Conservation (phyloP, 1,140 invertebrate species). For the Sarcophaga peregrina region DNA sequence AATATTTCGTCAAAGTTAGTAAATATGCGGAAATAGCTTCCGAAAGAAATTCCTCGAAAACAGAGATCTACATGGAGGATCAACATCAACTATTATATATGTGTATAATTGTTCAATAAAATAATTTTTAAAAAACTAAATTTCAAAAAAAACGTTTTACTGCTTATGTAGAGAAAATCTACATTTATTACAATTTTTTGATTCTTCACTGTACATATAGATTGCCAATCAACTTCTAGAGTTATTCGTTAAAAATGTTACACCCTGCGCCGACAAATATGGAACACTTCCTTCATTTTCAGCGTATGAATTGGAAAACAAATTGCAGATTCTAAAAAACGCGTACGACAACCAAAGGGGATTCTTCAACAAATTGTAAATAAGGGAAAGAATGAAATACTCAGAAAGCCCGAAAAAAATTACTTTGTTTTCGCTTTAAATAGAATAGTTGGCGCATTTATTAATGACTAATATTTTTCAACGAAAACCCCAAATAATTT, state of each 20-base stretch:
- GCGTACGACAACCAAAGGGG: constrained; percentile 18
- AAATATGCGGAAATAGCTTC: too few species aligned
- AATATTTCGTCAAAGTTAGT: too few species aligned
- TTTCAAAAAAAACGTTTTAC: too few species aligned
- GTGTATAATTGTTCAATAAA: too few species aligned
- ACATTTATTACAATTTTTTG: constrained; percentile 34
- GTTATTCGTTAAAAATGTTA: constrained; percentile 38
- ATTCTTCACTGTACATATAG: constrained; percentile 36
- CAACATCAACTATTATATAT: too few species aligned
- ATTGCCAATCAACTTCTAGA: constrained; percentile 13
- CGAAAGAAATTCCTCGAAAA: too few species aligned
- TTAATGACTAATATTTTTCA: constrained; percentile 28
- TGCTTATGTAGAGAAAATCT: too few species aligned
- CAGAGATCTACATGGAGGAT: too few species aligned
- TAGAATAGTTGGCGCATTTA: background rate
- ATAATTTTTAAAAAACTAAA: too few species aligned
- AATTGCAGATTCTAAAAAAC: constrained; percentile 39
- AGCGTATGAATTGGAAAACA: constrained; percentile 38
- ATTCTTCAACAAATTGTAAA: constrained; percentile 42
- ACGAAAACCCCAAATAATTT: constrained; percentile 23
- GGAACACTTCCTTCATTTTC: constrained; percentile 21
- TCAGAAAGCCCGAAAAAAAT: background rate
- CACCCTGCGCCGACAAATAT: constrained; percentile 19
- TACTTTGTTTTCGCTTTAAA: background rate
- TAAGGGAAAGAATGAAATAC: background rate